Base-by-base conservation (phyloP, 2,888 invertebrate genomes). In the Scelioninae gen. 2 region DNA sequence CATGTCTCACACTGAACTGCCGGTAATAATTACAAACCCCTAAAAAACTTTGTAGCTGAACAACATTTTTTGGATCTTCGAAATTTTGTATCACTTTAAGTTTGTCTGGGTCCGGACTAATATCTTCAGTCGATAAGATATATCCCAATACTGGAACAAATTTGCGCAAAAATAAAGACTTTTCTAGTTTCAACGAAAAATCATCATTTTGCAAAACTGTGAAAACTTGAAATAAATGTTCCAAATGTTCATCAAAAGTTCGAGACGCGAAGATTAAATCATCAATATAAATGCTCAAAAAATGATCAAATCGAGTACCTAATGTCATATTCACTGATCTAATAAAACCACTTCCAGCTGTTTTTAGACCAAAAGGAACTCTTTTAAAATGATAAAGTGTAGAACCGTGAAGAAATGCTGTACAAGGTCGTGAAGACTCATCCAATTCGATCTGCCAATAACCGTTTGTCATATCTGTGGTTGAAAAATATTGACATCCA, bases 351-450 rank as follows among this genome's bases (percentile, higher is more conserved):
- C 74, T 77, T 2, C 79, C 78, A 0, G 77, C 77, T 0, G 78
- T 79, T 50, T 79, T 80, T 15, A 82, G 37, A 4, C 81, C 82
- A 57, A 82, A 83, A 0, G 82, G 81, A 6, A 83, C 58, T n/a
- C 81, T 76, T 50, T 77, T 70, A 58, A 79, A 83, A n/a, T 78
- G 78, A 73, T 81, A 83, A 1, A 78, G 48, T 0, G 57, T 63
- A 1, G 73, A 67, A 7, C 72, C 72, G 43, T 76, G 63, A 5
- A 78, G 50, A 71, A 81, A 80, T 5, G 77, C 80, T 0, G 78
- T 78, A 45, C 68, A 79, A 28, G 70, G 61, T 25, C 75, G 13
- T 10, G 77, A 75, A 15, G 76, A 67, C 10, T 43, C 25, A n/a
- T 61, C 65, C 3, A 81, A 33, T 0, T 77, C 77, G 6, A 80